Conservation (phyloP, 2,888 invertebrate genomes). For the Phyllotreta striolata region DNA sequence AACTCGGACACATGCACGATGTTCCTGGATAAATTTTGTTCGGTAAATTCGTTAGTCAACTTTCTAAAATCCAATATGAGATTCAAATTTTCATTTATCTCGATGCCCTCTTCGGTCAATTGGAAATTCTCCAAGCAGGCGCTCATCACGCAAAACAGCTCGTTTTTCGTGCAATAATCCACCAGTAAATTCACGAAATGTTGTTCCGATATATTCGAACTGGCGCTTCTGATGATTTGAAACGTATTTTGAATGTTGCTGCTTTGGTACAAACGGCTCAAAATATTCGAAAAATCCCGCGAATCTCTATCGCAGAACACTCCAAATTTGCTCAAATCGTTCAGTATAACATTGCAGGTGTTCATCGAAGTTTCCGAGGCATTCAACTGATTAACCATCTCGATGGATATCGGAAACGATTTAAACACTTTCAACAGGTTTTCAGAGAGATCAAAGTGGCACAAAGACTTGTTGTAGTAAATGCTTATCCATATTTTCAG, state of each 20-base stretch:
- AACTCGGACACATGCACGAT: constrained; percentile 67
- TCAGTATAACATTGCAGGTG: constrained; percentile 67
- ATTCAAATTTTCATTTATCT: constrained; percentile 58
- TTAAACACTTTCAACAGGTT: constrained; percentile 65
- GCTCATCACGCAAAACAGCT: constrained; percentile 65
- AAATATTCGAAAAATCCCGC: constrained; percentile 64
- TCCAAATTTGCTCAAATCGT: constrained; percentile 70
- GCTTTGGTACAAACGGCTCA: constrained; percentile 69
- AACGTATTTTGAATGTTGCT: constrained; percentile 65
- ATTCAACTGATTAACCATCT: constrained; percentile 67
- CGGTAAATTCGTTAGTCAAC: constrained; percentile 60
- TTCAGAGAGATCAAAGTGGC: constrained; percentile 57
- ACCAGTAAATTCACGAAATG: constrained; percentile 66
- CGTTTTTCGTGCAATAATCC: constrained; percentile 65
- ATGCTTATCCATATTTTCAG: constrained; percentile 70
- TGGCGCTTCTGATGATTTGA: constrained; percentile 62
- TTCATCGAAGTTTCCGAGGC: constrained; percentile 65
- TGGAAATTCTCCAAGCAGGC: constrained; percentile 63
- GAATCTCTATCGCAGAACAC: constrained; percentile 70
- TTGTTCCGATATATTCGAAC: constrained; percentile 56
- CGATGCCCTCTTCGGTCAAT: constrained; percentile 26
- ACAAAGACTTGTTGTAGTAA: constrained; percentile 53
- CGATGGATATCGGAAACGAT: constrained; percentile 65
- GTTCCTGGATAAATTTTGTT: constrained; percentile 61
- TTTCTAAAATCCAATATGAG: constrained; percentile 66